These are phyloP conservation scores for Lemur catta DNA, from an alignment of 2,797 vertebrate genomes.

Conservation along the genomic window DNA sequence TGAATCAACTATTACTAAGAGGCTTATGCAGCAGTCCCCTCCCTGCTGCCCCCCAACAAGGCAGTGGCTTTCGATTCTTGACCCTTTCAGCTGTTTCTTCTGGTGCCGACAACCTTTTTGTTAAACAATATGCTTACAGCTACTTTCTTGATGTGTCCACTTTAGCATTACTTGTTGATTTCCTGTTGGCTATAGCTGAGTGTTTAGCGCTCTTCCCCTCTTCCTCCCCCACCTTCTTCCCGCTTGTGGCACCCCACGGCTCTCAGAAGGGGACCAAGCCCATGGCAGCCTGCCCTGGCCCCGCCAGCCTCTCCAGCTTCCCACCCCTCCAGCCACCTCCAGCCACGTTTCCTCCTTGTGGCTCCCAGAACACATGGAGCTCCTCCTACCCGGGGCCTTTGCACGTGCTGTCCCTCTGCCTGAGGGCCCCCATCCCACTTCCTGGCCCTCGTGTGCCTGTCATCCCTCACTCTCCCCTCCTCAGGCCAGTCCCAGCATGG, in stretches of 20 bases:
- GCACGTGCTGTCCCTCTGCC: not conserved
- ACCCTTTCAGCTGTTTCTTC: not conserved
- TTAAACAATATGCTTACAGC: not conserved
- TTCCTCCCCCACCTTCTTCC: not conserved
- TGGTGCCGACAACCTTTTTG: not conserved
- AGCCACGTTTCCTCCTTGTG: not conserved
- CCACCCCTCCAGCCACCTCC: too few species aligned
- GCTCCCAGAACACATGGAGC: too few species aligned
- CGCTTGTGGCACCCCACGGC: too few species aligned
- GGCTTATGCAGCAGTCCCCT: not conserved
- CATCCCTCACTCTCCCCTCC: not conserved
- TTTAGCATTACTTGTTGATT: not conserved
- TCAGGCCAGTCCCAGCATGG: rapidly evolving
- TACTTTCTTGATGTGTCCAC: not conserved
- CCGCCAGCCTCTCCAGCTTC: not conserved
- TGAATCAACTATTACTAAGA: not conserved
- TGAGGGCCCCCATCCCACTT: not conserved
- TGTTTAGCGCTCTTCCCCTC: not conserved
- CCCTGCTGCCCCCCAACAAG: not conserved
- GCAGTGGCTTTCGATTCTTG: not conserved
- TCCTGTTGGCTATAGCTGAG: not conserved
- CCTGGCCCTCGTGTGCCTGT: not conserved
- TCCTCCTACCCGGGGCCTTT: not conserved
- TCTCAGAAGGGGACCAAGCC: not conserved
- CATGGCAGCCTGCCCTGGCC: rapidly evolving